Evolutionary conservation across 1,140 invertebrate species (phyloP).

Genomic region (Leptonema lineaticorne): DNA sequence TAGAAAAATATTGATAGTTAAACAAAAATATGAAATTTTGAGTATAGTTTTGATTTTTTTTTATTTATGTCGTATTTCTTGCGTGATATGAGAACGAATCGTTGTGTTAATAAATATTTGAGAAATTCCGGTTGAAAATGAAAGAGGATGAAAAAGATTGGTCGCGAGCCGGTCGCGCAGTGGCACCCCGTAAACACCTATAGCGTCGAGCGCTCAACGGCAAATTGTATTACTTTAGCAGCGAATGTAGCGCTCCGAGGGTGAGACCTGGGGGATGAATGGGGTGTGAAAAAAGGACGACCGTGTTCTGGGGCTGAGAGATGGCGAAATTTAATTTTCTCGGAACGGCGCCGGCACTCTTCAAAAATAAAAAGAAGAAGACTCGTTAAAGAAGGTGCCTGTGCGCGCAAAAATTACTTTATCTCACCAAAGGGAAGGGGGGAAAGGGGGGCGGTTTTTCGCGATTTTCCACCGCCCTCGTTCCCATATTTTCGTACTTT

Average conservation of each 20-base stretch:
- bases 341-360: constrained; percentile 29
- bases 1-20: too few relatives aligned
- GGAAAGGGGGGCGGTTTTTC: not conserved
- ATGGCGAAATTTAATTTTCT: constrained; percentile 32
- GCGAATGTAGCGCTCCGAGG: not conserved
- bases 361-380: constrained; percentile 34
- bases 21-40: too few relatives aligned
- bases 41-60: too few relatives aligned
- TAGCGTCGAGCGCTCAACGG: constrained; percentile 18
- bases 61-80: too few relatives aligned
- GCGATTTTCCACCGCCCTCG: not conserved
- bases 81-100: too few relatives aligned
- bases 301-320: too few relatives aligned
- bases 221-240: constrained; percentile 31
- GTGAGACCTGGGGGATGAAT: too few relatives aligned
- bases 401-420: constrained; percentile 30
- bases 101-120: too few relatives aligned
- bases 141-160: constrained; percentile 1
- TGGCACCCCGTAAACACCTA: constrained; percentile 30
- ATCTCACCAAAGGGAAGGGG: constrained; percentile 9
- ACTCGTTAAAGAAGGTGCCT: constrained; percentile 33
- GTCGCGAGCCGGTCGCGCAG: constrained; percentile 14
- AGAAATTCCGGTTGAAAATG: too few relatives aligned
- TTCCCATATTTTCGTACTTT: too few relatives aligned
- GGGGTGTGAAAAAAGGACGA: too few relatives aligned